Percentiles rank a stretch among this genome's conserved stretches.
Conservation (phyloP, 2,113 vertebrate genomes). For the Morone chrysops region DNA sequence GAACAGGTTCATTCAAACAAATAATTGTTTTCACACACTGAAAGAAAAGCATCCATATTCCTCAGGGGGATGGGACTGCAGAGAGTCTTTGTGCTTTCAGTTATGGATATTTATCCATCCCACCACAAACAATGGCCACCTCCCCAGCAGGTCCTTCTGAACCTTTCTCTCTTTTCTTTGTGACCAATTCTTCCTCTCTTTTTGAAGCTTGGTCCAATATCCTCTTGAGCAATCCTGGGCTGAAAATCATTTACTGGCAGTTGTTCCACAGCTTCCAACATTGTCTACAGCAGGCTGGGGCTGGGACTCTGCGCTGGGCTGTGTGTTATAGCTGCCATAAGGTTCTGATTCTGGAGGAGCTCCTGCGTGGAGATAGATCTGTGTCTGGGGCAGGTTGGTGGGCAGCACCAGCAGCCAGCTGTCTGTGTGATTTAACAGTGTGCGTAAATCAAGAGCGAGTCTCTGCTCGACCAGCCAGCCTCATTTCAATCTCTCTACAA, state of each 20-base stretch:
- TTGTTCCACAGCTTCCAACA: conserved; percentile 43
- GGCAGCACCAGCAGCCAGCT: conserved; percentile 69
- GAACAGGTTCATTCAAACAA: conserved; percentile 41
- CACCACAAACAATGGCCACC: conserved; percentile 58
- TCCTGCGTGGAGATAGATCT: conserved; percentile 69
- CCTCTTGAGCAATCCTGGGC: conserved; percentile 28
- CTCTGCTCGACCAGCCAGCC: conserved; percentile 73
- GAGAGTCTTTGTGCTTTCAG: conserved; percentile 53
- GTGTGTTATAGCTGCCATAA: conserved; percentile 62
- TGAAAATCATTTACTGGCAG: conserved; percentile 60
- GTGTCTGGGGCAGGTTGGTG: conserved; percentile 62
- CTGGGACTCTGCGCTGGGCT: conserved; percentile 23
- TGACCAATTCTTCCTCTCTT: conserved; percentile 25
- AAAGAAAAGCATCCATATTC: conserved; percentile 38
- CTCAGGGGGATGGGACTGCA: conserved; percentile 18
- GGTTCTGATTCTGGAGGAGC: conserved; percentile 64
- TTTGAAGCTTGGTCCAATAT: conserved; percentile 29
- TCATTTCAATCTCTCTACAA: conserved; percentile 84
- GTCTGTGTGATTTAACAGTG: conserved; percentile 82
- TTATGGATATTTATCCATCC: conserved; percentile 54
- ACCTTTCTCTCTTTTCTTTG: conserved; percentile 40
- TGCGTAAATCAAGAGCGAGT: conserved; percentile 79
- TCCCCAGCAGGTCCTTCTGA: conserved; percentile 49
- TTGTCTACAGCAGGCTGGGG: conserved; percentile 55
- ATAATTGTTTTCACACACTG: conserved; percentile 49